These are phyloP conservation scores for Centroberyx gerrardi DNA, from an alignment of 2,797 vertebrate species.

Conservation along the genomic window DNA sequence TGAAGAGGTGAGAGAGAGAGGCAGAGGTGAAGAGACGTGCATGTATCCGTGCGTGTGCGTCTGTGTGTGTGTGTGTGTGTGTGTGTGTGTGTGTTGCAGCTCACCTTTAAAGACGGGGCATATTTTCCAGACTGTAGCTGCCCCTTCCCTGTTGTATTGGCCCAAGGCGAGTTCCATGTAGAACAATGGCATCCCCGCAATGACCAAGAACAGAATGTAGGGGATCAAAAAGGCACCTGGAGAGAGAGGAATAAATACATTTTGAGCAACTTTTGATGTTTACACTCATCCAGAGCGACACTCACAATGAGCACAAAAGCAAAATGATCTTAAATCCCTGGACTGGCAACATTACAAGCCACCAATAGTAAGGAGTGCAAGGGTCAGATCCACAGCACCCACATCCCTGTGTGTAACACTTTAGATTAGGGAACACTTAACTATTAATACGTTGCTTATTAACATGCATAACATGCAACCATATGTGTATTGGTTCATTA, in stretches of 20 bases:
- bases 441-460: too few species aligned
- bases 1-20: slow-evolving; percentile 46
- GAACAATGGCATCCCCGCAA: slow-evolving; percentile 99
- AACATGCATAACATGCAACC: too few species aligned
- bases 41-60: background rate
- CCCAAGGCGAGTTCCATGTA: slow-evolving; percentile 99
- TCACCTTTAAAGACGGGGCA: slow-evolving; percentile 99
- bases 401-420: too few species aligned
- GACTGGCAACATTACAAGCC: background rate
- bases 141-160: slow-evolving; percentile 98
- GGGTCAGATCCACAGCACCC: background rate
- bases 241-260: slow-evolving; percentile 38
- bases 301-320: background rate
- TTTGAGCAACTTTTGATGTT: background rate
- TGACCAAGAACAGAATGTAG: slow-evolving; percentile 96
- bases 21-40: slow-evolving; percentile 14
- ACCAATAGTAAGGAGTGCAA: background rate
- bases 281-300: background rate
- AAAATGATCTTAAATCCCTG: background rate
- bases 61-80: background rate
- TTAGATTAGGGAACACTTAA: too few species aligned
- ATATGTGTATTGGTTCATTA: too few species aligned
- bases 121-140: slow-evolving; percentile 99
- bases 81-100: slow-evolving; percentile 27
- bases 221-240: slow-evolving; percentile 98